Conservation (phyloP, 2,888 invertebrate genomes). For the Hyalella azteca region DNA sequence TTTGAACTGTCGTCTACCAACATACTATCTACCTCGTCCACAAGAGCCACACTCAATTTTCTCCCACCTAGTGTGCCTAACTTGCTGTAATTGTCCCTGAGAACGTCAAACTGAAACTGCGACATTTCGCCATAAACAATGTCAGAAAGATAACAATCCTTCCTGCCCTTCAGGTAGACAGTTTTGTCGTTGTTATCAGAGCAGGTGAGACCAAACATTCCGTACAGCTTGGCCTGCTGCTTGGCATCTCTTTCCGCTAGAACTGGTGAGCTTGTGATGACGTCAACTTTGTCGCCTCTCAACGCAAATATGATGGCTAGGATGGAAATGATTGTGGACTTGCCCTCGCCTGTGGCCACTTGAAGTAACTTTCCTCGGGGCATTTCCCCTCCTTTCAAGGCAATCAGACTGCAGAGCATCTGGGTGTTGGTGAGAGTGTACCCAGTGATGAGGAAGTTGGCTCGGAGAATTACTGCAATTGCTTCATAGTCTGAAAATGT, state of each 20-base stretch:
- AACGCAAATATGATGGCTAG: neutral
- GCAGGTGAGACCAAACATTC: neutral
- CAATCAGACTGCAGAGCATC: neutral
- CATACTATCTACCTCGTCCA: conserved; percentile 15
- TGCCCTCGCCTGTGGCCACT: conserved; percentile 16
- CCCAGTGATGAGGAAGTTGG: conserved; percentile 1
- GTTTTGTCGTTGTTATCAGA: conserved; percentile 14
- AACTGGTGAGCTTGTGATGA: conserved; percentile 16
- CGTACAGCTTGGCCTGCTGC: conserved; percentile 2
- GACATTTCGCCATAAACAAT: conserved; percentile 12
- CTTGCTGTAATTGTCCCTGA: conserved; percentile 21
- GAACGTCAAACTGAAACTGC: too few relatives aligned
- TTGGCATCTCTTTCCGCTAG: conserved; percentile 23
- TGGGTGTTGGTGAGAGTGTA: neutral
- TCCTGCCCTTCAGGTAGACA: conserved; percentile 2
- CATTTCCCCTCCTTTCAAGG: neutral
- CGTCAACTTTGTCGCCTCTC: neutral
- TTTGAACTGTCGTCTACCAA: conserved; percentile 12
- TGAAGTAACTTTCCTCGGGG: neutral
- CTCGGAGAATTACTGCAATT: neutral
- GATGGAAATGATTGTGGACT: neutral
- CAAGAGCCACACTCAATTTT: neutral
- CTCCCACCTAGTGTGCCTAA: neutral
- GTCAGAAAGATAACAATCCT: neutral
- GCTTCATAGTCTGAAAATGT: neutral